Percentiles rank a stretch among this genome's conserved stretches.
These are phyloP conservation scores for Sitobion miscanthi DNA, from an alignment of 1,140 invertebrate genomes.

Conservation along the genomic window DNA sequence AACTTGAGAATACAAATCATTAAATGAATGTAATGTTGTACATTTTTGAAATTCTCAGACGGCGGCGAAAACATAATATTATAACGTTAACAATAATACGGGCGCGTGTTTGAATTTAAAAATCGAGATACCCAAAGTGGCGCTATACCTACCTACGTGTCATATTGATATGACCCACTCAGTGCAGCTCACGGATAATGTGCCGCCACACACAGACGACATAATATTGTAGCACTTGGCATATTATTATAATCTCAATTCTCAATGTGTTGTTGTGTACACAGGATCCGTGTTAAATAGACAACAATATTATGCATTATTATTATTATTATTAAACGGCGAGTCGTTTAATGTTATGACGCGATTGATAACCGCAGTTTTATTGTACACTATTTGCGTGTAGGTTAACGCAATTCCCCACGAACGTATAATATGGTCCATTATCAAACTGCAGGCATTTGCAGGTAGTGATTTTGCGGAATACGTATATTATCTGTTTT, in stretches of 20 bases:
- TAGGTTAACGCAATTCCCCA: not conserved
- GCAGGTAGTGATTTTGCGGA: not conserved
- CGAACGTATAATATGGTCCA: not conserved
- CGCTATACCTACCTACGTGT: not conserved
- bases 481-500: not conserved
- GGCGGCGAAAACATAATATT: not conserved
- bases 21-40: not conserved
- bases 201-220: not conserved
- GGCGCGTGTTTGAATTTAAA: not conserved
- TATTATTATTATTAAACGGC: not conserved
- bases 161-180: not conserved
- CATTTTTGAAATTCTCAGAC: not conserved
- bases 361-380: not conserved
- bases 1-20: not conserved
- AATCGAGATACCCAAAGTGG: not conserved
- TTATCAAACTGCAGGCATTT: not conserved
- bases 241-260: conserved; percentile 3
- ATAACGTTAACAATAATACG: not conserved
- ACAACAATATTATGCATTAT: not conserved
- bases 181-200: not conserved
- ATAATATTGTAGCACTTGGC: not conserved
- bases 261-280: not conserved
- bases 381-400: not conserved
- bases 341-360: not conserved
- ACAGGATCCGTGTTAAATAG: not conserved